Evolutionary conservation across 1,140 invertebrate genomes (phyloP).

Genomic region (Drosophila bifasciata): DNA sequence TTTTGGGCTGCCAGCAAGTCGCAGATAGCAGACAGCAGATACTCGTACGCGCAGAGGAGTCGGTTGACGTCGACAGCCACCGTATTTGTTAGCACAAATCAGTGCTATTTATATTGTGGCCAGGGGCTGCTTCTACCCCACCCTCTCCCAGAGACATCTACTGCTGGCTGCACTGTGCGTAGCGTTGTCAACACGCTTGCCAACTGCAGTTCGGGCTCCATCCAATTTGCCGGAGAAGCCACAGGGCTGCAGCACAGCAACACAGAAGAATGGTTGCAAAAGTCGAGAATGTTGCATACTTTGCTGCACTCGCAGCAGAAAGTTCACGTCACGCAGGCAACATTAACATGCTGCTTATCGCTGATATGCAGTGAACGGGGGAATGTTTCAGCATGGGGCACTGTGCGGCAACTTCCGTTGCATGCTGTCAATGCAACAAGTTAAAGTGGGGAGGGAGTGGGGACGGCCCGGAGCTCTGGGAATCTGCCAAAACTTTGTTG

Average conservation of each 20-base stretch:
- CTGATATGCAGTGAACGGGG: constrained; percentile 28
- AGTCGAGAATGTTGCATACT: background rate
- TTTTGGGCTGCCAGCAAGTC: constrained; percentile 74
- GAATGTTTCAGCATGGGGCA: background rate
- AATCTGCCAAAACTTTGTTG: constrained; percentile 60
- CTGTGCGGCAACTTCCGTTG: constrained; percentile 21
- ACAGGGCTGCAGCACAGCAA: constrained; percentile 1
- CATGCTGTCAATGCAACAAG: constrained; percentile 75
- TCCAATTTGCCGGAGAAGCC: constrained; percentile 60
- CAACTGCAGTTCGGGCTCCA: constrained; percentile 47
- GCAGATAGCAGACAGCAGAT: constrained; percentile 47
- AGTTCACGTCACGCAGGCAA: constrained; percentile 38
- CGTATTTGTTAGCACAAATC: constrained; percentile 78
- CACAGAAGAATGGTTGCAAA: too few relatives aligned
- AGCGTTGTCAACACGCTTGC: constrained; percentile 61
- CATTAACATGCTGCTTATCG: constrained; percentile 49
- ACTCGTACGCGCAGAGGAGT: background rate
- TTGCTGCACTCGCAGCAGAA: constrained; percentile 13
- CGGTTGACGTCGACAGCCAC: constrained; percentile 17
- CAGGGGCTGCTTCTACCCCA: constrained; percentile 13
- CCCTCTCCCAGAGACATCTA: constrained; percentile 1
- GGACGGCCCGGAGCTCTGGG: too few relatives aligned
- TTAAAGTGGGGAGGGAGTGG: constrained; percentile 14
- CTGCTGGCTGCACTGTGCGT: constrained; percentile 22
- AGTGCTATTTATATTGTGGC: constrained; percentile 80